Base-by-base conservation (phyloP, 1,140 invertebrate species). In the Drosophila leontia region DNA sequence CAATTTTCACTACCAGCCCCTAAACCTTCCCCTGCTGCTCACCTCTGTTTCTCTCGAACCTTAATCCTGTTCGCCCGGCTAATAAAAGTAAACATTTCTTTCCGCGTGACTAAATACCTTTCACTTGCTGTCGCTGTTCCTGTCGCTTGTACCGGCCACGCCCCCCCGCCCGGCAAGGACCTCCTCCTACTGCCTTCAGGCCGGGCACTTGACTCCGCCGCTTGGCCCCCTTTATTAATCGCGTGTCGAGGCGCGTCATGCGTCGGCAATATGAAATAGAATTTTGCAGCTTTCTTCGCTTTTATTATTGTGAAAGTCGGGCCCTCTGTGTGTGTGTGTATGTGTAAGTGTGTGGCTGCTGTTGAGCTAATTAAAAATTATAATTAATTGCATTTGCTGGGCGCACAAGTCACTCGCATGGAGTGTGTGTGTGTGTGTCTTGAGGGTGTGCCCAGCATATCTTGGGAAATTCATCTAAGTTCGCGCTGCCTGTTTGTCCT, bases 391-490 rank as follows among this genome's bases (percentile, higher is more conserved):
- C 84, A 87, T 82, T 86, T 83, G 80, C 61, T 80, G 83, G 81
- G 79, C 75, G 80, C 83, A 77, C 83, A 79, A 79, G 75, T 78
- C 70, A 83, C 67, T 75, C 55, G 57, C 45, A 53, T 67, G 59
- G 51, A 7, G 61, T 45, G 53, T 71, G 57, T 60, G 60, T 84
- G 62, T 81, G 64, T 78, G 63, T 72, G 62, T 83, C 72, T 84
- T 75, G 44, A 65, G 83, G 83, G 83, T 80, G 83, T 88, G 83
- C 67, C 71, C 80, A 88, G 84, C 80, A 87, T 87, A 87, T 87
- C 84, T 87, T 88, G 84, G 84, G 84, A 84, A 87, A 87, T 87
- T 87, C 84, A 87, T 87, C 84, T 87, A 88, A 88, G 80, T 88
- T 87, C 68, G 50, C 76, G 63, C 64, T 75, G 59, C 41, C 76